Evolutionary conservation across 2,113 vertebrate genomes (phyloP), one percentile per base, ranked within the genome.

Genomic region (Xerus inauris): DNA sequence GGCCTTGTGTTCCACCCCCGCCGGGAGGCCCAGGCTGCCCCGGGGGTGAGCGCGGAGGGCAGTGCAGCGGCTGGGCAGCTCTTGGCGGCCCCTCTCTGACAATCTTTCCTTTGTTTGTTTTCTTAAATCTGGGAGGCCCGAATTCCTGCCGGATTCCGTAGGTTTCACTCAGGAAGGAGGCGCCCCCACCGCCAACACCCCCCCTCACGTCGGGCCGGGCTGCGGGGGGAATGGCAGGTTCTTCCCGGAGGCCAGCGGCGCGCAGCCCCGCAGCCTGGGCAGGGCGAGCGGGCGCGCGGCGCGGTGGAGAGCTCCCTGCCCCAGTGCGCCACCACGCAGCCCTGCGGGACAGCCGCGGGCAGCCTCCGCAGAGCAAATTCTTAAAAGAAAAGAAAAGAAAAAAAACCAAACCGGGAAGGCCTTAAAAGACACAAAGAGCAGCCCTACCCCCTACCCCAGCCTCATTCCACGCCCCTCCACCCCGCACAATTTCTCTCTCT

Each of bases 71-170:
- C 96, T 94, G 75, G 89, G 84, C 95, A 94, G 97, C 77, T 97
- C 94, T 96, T 92, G 45, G 0, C 92, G 94, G 97, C 35, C 97
- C 95, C 89, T 97, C 93, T 97, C 97, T 97, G 98, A 98, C 98
- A 98, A 97, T 98, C 98, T 98, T 96, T 94, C 97, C 92, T 97
- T 91, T 90, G 94, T 97, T 98, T 94, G 91, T 97, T 98, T 97
- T 96, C 97, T 97, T 97, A 85, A 97, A 98, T 95, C 49, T 40
- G 87, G 97, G 97, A 98, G 98, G 91, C 98, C 97, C 95, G 97
- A 97, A 98, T 98, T 98, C 96, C 96, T 92, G 94, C 98, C 96
- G 98, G 97, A 98, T 98, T 98, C 98, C 96, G 97, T 94, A 95
- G 96, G 97, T 97, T 95, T 98, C 96, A 83, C 47, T 91, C 94